Conservation (phyloP, 2,888 invertebrate species). For the Cheilosia pagana region DNA sequence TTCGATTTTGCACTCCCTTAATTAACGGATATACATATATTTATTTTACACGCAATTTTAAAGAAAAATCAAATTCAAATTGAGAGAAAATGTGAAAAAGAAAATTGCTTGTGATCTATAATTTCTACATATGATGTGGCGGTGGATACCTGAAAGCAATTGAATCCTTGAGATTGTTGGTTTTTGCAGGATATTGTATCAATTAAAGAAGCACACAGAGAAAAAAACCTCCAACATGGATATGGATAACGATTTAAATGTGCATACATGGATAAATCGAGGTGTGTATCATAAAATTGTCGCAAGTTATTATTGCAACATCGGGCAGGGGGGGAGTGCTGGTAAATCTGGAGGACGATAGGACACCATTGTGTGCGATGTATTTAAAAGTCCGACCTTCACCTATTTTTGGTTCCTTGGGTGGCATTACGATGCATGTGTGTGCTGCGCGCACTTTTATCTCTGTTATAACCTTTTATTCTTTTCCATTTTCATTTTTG, state of each 20-base stretch:
- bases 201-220: constrained; percentile 58
- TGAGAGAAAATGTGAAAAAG: constrained; percentile 33
- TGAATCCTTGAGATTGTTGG: constrained; percentile 50
- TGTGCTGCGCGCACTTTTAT: constrained; percentile 61
- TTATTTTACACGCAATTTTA: not conserved
- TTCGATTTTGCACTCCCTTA: constrained; percentile 37
- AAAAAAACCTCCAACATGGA: constrained; percentile 52
- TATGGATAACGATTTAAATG: constrained; percentile 72
- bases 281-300: constrained; percentile 65
- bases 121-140: constrained; percentile 43
- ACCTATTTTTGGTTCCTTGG: constrained; percentile 78
- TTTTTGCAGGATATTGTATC: constrained; percentile 62
- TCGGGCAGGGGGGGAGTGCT: constrained; percentile 6
- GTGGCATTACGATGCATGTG: constrained; percentile 57
- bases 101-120: constrained; percentile 44
- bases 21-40: constrained; percentile 4
- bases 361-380: constrained; percentile 68
- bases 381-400: constrained; percentile 78
- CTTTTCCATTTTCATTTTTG: constrained; percentile 2
- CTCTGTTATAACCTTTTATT: constrained; percentile 28
- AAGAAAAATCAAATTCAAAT: not conserved
- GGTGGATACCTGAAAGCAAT: constrained; percentile 66
- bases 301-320: constrained; percentile 65
- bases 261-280: constrained; percentile 74
- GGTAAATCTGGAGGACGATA: constrained; percentile 61